Conservation (phyloP, 2,888 invertebrate genomes). For the Eupsilia transversa region DNA sequence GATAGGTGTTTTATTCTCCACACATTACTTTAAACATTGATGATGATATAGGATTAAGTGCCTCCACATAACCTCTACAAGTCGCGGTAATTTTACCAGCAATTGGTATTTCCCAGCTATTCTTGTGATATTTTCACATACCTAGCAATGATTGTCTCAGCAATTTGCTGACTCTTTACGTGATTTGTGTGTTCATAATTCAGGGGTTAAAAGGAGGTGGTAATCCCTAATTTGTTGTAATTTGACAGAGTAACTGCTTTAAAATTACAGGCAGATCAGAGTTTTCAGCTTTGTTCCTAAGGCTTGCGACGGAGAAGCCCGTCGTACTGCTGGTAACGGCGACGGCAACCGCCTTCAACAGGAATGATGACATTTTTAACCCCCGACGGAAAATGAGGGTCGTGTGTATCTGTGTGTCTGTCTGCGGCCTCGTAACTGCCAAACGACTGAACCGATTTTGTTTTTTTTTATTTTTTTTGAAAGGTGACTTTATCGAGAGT, state of each 20-base stretch:
- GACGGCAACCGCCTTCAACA: no score
- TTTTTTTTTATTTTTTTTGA: no score
- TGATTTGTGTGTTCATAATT: constrained; percentile 32
- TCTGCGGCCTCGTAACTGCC: no score
- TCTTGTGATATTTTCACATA: constrained; percentile 27
- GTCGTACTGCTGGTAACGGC: no score
- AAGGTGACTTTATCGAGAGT: no score
- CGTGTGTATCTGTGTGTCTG: no score
- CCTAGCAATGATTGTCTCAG: constrained; percentile 4
- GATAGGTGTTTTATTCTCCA: not conserved
- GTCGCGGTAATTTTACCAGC: constrained; percentile 32
- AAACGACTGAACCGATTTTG: no score
- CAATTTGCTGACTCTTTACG: constrained; percentile 21
- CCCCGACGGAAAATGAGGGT: no score
- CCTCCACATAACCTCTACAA: constrained; percentile 16
- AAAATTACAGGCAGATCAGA: not conserved
- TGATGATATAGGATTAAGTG: constrained; percentile 8
- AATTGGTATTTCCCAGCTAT: constrained; percentile 39
- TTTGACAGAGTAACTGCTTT: constrained; percentile 7
- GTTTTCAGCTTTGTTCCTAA: not conserved
- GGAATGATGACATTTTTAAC: no score
- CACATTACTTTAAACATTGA: constrained; percentile 1
- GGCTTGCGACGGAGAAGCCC: not conserved
- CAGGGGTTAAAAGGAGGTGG: constrained; percentile 18
- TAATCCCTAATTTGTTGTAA: constrained; percentile 26